Evolutionary conservation across 2,888 invertebrate genomes (phyloP), one percentile per base, ranked within the genome.

Genomic region (Candidula unifasciata): DNA sequence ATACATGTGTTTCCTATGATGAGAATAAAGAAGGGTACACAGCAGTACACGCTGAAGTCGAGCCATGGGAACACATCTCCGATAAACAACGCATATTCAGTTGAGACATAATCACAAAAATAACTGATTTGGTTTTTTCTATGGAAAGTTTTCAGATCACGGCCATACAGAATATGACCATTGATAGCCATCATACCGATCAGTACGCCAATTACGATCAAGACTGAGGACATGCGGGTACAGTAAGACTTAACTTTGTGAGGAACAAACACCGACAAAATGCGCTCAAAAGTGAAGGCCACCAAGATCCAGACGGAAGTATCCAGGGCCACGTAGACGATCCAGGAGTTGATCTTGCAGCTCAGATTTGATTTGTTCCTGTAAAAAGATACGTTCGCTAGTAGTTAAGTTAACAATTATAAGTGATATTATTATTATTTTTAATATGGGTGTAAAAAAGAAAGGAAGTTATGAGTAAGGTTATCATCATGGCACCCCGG

Each of bases 281-380:
- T 89, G 27, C 92, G 84, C 77, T 92, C 92, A 27, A 90, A 64
- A 5, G 92, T 92, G 52, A 92, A 90, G 27, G 89, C 89, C 60
- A 91, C 90, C n/a, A 92, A 87, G 27, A 92, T 89, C 92, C 92
- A 92, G 0, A 90, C 90, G 10, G 91, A 91, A 44, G 89, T 88
- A 80, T 92, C 89, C 0, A 91, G 85, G 8, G 90, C 88, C 35
- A 87, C 87, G 76, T 92, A 92, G 10, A 91, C 89, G 33, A 91
- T 60, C 87, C 89, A 90, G 1, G 88, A 82, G 84, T 92, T 89
- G 5, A 90, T 73, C 85, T 91, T 64, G n/a, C 84, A 84, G n/a
- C 80, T 33, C 16, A 54, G 18, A 13, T 60, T 30, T n/a, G 84
- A 76, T 8, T 71, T 10, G 5, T 13, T 16, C 33, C 78, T 83